Percentiles rank a stretch among this genome's conserved stretches.
Conservation (phyloP, 2,113 vertebrate species). For the Isichthys henryi region DNA sequence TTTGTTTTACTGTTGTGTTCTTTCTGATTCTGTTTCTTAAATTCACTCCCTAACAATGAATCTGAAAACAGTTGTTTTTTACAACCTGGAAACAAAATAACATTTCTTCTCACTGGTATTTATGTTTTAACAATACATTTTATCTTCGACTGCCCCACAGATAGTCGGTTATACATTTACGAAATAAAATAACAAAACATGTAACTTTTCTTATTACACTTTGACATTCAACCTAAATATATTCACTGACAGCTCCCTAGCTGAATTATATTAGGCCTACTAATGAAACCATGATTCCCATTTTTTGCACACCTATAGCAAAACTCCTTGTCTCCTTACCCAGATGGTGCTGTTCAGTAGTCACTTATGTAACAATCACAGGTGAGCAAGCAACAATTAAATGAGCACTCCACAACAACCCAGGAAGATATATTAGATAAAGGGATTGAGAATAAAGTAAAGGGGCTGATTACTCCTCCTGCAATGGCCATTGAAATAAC, state of each 20-base stretch:
- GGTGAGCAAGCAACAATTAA: conserved; percentile 59
- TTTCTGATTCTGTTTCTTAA: background rate
- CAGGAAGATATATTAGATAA: conserved; percentile 68
- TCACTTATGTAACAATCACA: conserved; percentile 58
- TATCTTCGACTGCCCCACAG: conserved; percentile 47
- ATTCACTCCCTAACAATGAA: background rate
- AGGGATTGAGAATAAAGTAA: conserved; percentile 66
- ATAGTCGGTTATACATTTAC: conserved; percentile 26
- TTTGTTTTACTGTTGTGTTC: background rate
- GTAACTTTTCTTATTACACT: conserved; percentile 48
- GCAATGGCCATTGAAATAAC: conserved; percentile 39
- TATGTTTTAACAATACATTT: conserved; percentile 47
- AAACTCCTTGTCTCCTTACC: conserved; percentile 37
- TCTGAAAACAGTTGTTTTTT: conserved; percentile 6
- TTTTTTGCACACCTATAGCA: conserved; percentile 22
- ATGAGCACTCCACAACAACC: conserved; percentile 57
- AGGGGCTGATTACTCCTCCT: conserved; percentile 49
- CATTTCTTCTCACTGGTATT: conserved; percentile 61
- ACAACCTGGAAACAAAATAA: conserved; percentile 52
- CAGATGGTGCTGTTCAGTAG: conserved; percentile 57
- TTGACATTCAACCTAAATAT: conserved; percentile 37
- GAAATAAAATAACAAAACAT: conserved; percentile 32
- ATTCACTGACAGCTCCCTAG: conserved; percentile 53
- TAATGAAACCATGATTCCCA: conserved; percentile 54
- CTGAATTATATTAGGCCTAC: conserved; percentile 51